Evolutionary conservation across 23 tunicate species (phyloP).

Genomic region (Aplidium turbinatum): DNA sequence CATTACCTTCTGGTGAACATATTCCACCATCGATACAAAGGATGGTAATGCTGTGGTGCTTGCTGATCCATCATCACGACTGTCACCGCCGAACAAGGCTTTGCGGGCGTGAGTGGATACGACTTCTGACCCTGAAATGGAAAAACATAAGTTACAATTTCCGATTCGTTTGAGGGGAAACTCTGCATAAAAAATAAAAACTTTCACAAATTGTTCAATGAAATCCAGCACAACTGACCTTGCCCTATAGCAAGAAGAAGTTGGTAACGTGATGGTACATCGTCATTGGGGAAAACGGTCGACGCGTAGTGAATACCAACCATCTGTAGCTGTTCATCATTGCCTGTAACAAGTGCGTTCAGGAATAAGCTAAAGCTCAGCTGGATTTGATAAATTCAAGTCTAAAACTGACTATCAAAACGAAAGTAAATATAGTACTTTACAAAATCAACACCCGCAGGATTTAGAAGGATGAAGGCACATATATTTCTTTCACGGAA

Average conservation of each 20-base stretch:
- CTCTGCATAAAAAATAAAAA: neutral
- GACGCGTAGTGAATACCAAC: slow-evolving; percentile 69
- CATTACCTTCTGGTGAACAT: slow-evolving; percentile 46
- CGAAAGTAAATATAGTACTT: no score
- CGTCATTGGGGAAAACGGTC: slow-evolving; percentile 45
- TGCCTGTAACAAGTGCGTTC: slow-evolving; percentile 46
- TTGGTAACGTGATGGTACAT: slow-evolving; percentile 62
- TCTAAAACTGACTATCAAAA: no score
- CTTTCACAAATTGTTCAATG: neutral
- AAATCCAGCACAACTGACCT: slow-evolving; percentile 29
- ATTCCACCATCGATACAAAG: slow-evolving; percentile 51
- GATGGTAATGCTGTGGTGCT: slow-evolving; percentile 20
- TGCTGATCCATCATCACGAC: neutral
- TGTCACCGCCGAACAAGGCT: slow-evolving; percentile 25
- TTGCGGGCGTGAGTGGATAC: slow-evolving; percentile 53
- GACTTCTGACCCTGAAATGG: slow-evolving; percentile 59
- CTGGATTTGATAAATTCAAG: no score
- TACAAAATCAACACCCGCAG: no score
- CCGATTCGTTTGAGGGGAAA: neutral
- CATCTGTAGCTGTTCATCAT: slow-evolving; percentile 41
- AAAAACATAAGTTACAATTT: neutral
- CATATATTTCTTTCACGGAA: no score
- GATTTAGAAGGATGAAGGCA: no score
- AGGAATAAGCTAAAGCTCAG: no score
- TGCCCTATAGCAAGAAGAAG: slow-evolving; percentile 64